Evolutionary conservation across 2,113 vertebrate species (phyloP).

Genomic region (Larimichthys crocea): DNA sequence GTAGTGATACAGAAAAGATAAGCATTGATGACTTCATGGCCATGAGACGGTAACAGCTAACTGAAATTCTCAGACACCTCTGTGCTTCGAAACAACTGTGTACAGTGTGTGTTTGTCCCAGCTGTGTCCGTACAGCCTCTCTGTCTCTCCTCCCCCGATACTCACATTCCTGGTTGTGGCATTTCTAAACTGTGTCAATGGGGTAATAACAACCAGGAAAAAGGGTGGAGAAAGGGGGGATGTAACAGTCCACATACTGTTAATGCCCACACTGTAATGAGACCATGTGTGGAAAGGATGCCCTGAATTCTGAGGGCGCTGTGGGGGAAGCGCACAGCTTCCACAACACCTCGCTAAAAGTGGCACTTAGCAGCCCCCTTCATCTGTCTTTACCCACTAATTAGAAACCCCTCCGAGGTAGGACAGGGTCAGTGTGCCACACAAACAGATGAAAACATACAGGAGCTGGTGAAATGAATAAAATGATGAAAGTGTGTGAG

Average conservation of each 20-base stretch:
- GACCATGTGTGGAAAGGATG: constrained; percentile 20
- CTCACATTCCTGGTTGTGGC: constrained; percentile 55
- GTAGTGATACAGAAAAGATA: no score
- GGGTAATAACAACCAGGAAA: constrained; percentile 3
- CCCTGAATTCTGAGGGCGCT: constrained; percentile 41
- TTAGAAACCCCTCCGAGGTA: constrained; percentile 50
- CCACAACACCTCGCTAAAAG: constrained; percentile 47
- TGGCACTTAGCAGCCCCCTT: constrained; percentile 53
- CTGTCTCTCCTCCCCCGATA: constrained; percentile 13
- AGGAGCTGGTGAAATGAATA: not conserved
- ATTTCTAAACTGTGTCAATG: constrained; percentile 63
- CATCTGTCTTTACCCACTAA: constrained; percentile 63
- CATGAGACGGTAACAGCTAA: not conserved
- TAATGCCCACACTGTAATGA: constrained; percentile 24
- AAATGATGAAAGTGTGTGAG: not conserved
- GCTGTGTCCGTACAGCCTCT: constrained; percentile 59
- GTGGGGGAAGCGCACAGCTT: not conserved
- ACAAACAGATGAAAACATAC: not conserved
- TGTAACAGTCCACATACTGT: constrained; percentile 22
- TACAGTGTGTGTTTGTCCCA: constrained; percentile 65
- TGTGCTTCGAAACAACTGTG: constrained; percentile 1
- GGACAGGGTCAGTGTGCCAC: constrained; percentile 35
- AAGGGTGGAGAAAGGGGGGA: not conserved
- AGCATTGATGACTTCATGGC: not conserved
- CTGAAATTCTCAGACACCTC: not conserved